Base-by-base conservation (phyloP, 2,888 invertebrate species). In the Lissocephala sabroskyi region DNA sequence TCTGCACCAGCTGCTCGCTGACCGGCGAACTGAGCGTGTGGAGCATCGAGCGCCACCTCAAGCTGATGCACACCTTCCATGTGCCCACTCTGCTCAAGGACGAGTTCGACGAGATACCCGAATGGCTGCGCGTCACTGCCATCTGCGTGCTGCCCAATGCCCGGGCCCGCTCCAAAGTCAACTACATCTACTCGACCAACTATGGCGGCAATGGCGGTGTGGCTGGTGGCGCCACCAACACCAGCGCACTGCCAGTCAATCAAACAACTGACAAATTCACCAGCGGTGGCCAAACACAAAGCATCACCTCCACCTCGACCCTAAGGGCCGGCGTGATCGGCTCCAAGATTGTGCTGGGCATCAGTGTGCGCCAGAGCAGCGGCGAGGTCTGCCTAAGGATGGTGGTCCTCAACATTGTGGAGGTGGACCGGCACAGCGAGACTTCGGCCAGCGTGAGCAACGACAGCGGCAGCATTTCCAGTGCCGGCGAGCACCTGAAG, bases 1-100 rank as follows among this genome's bases (percentile, higher is more conserved):
- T 88, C 63, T 87, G 89, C 70, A 85, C 90, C 45, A 85, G 89
- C 43, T 79, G 76, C 48, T 88, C 89, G 7, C 56, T 62, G 32
- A 88, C 89, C 3, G 90, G 90, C 23, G 88, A 90, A 49, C 89
- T 96, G 59, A 92, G 91, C 58, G 88, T 97, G 26, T 96, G 95
- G 92, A 92, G 92, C 81, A 90, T 94, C 52, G 90, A 91, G 57
- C 91, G 92, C 48, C 92, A 94, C 70, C 86, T 94, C 39, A 92
- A 91, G 68, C 85, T 89, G 49, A 88, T 88, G 71, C 89, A 90
- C 78, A 88, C 87, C 62, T 88, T 90, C 58, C 79, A 83, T 45
- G 67, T 83, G 26, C 73, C 78, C 16, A 67, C 68, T 5, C 44
- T 82, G 28, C 79, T 84, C 52, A 82, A 81, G 41, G 81, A 83